Base-by-base conservation (phyloP, 2,888 invertebrate species). In the Pseudeuparius sepicola region DNA sequence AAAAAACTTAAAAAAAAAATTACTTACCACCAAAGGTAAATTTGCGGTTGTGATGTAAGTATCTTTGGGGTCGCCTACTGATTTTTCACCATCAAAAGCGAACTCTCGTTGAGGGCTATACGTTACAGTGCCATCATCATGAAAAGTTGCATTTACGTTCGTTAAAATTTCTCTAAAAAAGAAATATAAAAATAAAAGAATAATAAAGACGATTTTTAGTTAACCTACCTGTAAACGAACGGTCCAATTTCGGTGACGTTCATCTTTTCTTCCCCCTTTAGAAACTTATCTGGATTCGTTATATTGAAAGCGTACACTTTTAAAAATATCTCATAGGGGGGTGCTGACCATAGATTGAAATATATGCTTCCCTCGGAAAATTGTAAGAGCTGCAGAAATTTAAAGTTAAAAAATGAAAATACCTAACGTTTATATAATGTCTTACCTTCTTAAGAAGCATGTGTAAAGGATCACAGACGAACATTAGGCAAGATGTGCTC, bases 181-280 rank as follows among this genome's bases (percentile, higher is more conserved):
- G 38, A 20, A 30, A 18, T 28, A 27, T 23, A 24, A 24, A 18
- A 29, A 6, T 6, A n/a, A 14, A 13, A 13, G 18, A 18, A 29
- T 24, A 16, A 30, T 15, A 18, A 38, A 16, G 4, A 13, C 15
- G 7, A 5, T n/a, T 20, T 9, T 20, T 9, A 16, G n/a, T 12
- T n/a, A 35, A 65, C 73, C 70, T 61, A 86, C 86, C 76, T 76
- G 62, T 86, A 92, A 11, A 80, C 75, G 53, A 83, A 87, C 1
- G 88, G 88, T 1, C 88, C 88, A 12, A 85, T 58, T 64, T 88
- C 78, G 31, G 74, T 54, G 3, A 88, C 46, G 44, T 70, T 74
- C 25, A 88, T 59, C 46, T 81, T 84, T 34, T 64, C 78, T 31
- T 64, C 57, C 1, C 82, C 81, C 1, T 62, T 61, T 17, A 78